Evolutionary conservation across 2,113 vertebrate species (phyloP).

Genomic region (Felis chaus): DNA sequence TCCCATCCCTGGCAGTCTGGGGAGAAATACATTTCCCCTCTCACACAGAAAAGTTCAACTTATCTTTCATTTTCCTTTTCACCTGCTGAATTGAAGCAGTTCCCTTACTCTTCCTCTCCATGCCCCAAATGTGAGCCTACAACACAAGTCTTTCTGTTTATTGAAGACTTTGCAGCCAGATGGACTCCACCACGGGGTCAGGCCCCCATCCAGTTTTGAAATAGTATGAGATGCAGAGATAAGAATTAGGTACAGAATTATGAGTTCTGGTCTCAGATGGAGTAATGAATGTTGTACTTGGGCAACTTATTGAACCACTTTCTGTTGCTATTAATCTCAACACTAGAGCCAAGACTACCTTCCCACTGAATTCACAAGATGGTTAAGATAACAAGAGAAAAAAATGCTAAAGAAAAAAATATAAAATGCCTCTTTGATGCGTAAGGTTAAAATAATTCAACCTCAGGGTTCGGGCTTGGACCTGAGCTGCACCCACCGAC

Average conservation of each 20-base stretch:
- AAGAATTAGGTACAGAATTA: neutral
- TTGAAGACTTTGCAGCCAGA: neutral
- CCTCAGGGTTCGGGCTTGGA: neutral
- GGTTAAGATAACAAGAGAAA: conserved; percentile 27
- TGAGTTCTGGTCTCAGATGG: neutral
- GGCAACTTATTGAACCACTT: neutral
- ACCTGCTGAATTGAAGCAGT: neutral
- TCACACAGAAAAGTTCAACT: conserved; percentile 7
- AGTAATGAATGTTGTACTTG: neutral
- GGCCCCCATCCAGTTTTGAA: neutral
- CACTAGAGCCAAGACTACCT: neutral
- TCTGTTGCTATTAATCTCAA: neutral
- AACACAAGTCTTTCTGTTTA: neutral
- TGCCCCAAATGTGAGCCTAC: neutral
- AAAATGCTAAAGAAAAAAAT: neutral
- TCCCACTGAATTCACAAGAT: neutral
- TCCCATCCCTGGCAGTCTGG: neutral
- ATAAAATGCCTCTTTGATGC: neutral
- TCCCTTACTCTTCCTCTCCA: neutral
- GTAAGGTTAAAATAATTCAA: neutral
- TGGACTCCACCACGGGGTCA: neutral
- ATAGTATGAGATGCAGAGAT: neutral
- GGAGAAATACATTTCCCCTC: conserved; percentile 45
- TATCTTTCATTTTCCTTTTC: conserved; percentile 21
- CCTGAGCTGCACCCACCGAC: neutral